Conservation (phyloP, 2,888 invertebrate genomes). For the Pherbina coryleti region DNA sequence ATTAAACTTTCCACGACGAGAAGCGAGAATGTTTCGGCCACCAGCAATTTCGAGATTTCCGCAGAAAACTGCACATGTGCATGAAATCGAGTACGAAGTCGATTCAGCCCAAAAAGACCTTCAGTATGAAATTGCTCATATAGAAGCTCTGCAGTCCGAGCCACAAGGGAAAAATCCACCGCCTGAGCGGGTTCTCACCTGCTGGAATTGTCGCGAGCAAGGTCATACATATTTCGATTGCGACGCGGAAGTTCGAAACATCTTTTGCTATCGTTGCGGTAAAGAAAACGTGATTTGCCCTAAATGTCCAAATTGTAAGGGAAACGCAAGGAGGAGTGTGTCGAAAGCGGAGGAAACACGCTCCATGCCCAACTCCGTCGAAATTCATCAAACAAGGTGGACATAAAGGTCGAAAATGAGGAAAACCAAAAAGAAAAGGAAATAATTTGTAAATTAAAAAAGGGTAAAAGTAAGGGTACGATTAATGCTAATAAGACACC, state of each 20-base stretch:
- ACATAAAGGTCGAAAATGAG: not conserved
- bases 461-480: too few relatives aligned
- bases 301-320: not conserved
- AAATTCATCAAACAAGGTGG: not conserved
- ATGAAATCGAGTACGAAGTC: not conserved
- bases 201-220: constrained; percentile 25
- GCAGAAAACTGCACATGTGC: not conserved
- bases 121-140: not conserved
- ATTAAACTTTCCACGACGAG: not conserved
- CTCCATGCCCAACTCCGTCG: not conserved
- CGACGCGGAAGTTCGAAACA: not conserved
- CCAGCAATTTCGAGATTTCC: not conserved
- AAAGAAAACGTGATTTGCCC: not conserved
- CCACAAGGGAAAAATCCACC: not conserved
- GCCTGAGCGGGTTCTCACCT: constrained; percentile 30
- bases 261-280: constrained; percentile 28
- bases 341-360: constrained; percentile 1
- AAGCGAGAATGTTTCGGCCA: not conserved
- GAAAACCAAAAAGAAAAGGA: too few relatives aligned
- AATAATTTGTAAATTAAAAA: too few relatives aligned
- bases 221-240: constrained; percentile 24
- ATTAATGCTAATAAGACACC: too few relatives aligned
- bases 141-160: not conserved
- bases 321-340: not conserved
- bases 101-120: not conserved